Conservation (phyloP, 1,140 invertebrate genomes). For the Monochamus saltuarius region DNA sequence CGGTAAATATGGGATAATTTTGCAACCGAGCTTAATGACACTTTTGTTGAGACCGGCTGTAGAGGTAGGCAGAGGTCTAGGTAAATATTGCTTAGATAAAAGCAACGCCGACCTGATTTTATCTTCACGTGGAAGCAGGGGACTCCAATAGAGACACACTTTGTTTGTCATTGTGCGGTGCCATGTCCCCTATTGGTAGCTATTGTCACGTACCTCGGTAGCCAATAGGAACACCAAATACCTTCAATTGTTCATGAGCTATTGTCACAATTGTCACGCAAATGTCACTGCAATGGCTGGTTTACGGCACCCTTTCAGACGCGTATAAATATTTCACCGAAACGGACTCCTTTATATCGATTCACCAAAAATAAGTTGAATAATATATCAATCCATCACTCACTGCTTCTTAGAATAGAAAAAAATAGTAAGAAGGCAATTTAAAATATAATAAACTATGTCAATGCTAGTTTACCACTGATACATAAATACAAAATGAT, state of each 20-base stretch:
- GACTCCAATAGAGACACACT: constrained; percentile 19
- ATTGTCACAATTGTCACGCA: constrained; percentile 42
- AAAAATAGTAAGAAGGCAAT: no score
- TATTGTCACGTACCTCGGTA: constrained; percentile 34
- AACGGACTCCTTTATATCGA: no score
- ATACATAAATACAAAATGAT: no score
- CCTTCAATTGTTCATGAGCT: constrained; percentile 32
- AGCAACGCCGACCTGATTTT: constrained; percentile 5
- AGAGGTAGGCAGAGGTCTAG: constrained; percentile 9
- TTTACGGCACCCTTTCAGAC: background rate
- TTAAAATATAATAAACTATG: no score
- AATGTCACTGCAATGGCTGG: constrained; percentile 23
- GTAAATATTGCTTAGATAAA: constrained; percentile 14
- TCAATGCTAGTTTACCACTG: no score
- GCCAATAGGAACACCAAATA: constrained; percentile 23
- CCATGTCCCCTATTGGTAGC: constrained; percentile 30
- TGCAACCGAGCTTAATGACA: constrained; percentile 21
- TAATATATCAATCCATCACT: no score
- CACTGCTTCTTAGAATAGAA: no score
- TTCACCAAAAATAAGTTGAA: no score
- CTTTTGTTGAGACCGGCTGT: constrained; percentile 20
- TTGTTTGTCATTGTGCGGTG: constrained; percentile 4
- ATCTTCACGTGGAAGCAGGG: constrained; percentile 3
- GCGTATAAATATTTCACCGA: no score
- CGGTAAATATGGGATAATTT: constrained; percentile 17